Base-by-base conservation (phyloP, 2,113 vertebrate species). In the Myrmecobius fasciatus region DNA sequence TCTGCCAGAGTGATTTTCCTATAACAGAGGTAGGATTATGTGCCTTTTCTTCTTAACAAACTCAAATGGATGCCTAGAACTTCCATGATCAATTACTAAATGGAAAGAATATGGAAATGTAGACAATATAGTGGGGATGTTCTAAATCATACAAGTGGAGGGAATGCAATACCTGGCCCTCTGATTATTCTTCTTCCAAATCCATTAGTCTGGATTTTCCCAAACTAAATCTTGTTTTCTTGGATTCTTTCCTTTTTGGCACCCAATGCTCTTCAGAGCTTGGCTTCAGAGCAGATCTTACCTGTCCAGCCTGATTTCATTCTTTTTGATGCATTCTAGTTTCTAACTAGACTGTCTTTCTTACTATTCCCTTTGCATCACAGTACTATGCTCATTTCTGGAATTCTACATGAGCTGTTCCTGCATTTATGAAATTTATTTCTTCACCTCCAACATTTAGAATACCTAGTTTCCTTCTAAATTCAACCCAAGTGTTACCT, bases 221-320 rank as follows among this genome's bases (percentile, higher is more conserved):
- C 60, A 96, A 95, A 92, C 48, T 53, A 31, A 96, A 31, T 92
- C 56, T 6, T 4, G 90, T 93, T 89, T 92, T 5, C 28, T 91
- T 89, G 20, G 28, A 60, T 96, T 94, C 60, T 67, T 67, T 14
- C 20, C 12, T 75, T 3, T 75, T 75, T n/a, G 3, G 1, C 1
- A n/a, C 1, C 12, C 36, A 75, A n/a, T 17, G 3, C 4, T 75
- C 67, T n/a, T n/a, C 14, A n/a, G n/a, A 22, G 4, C 17, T 20
- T 75, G 67, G 67, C 14, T 75, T 75, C 67, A n/a, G n/a, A n/a
- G n/a, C n/a, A n/a, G n/a, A n/a, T 2, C 8, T n/a, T 75, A 20
- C 31, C 36, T 6, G 36, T n/a, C 31, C 25, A n/a, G 1, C 1
- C 60, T n/a, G 17, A 75, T 75, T 75, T n/a, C 17, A n/a, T 8